Base-by-base conservation (phyloP, 30 jellyfish, hydroid and myxozoan species). In the Morbakka virulenta region DNA sequence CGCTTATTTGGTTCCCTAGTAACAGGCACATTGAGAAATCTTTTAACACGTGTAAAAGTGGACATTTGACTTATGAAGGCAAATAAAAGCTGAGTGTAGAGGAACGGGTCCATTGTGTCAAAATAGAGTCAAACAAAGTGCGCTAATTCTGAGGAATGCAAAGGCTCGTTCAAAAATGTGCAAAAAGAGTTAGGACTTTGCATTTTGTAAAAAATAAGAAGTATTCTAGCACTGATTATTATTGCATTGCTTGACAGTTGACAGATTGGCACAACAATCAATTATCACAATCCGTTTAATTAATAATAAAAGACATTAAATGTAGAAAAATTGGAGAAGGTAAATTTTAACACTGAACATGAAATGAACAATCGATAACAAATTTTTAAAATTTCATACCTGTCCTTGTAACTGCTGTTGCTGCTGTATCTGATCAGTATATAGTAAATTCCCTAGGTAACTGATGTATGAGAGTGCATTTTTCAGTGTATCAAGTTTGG, bases 401-500 rank as follows among this genome's bases (percentile, higher is more conserved):
- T 41, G 57, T 6, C 17, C 57, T 6, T 9, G 57, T 41, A 41
- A 41, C 17, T 41, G 57, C 57, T 41, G 57, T 41, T 41, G 57
- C 17, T 6, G 13, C 17, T 41, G 57, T 6, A 41, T 9, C 57
- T 41, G 57, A 29, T 83, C 95, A 32, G 73, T 78, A 14, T 62
- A 62, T 1, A 83, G 65, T 74, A 74, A 62, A 1, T 69, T 17
- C 6, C 73, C 64, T 0, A 83, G 53, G 4, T 67, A 52, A 36
- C 74, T 67, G 82, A 83, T 83, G 74, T 83, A 75, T 61, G 41
- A 63, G 28, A 83, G 83, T 1, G 95, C 95, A 62, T 73, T 67
- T n/a, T 83, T 83, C 88, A 83, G 74, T 22, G 95, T 74, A 70
- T 83, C 95, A 65, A 83, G 64, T 69, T 83, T 83, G 0, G 95